Evolutionary conservation across 2,888 invertebrate genomes (phyloP).

Genomic region (Aethes cnicana): DNA sequence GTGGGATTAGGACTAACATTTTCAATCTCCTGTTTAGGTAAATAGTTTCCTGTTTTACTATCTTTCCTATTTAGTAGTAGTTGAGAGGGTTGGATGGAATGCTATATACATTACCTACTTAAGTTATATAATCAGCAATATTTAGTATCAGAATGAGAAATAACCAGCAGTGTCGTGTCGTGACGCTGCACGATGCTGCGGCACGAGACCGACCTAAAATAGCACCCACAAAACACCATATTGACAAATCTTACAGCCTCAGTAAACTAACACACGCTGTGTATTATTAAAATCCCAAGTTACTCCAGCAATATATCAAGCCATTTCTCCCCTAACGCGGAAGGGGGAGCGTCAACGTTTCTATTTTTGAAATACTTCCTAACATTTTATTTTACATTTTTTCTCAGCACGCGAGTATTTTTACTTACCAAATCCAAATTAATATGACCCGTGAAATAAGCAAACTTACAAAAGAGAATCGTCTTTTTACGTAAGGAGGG

Average conservation of each 20-base stretch:
- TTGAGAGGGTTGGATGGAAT: too few relatives aligned
- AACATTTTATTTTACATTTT: slow-evolving; percentile 77
- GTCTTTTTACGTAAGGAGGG: slow-evolving; percentile 3
- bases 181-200: too few relatives aligned
- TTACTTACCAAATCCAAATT: slow-evolving; percentile 57
- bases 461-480: slow-evolving; percentile 23
- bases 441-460: slow-evolving; percentile 38
- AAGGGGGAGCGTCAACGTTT: slow-evolving; percentile 59
- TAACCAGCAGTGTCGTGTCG: too few relatives aligned
- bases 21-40: too few relatives aligned
- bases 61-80: too few relatives aligned
- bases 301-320: slow-evolving; percentile 78
- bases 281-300: slow-evolving; percentile 81
- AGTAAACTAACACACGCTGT: slow-evolving; percentile 76
- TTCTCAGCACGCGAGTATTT: slow-evolving; percentile 67
- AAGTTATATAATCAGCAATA: too few relatives aligned
- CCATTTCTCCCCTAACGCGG: slow-evolving; percentile 65
- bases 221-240: slow-evolving; percentile 72
- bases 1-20: too few relatives aligned
- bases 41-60: too few relatives aligned
- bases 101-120: too few relatives aligned
- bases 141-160: too few relatives aligned
- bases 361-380: slow-evolving; percentile 81
- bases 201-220: slow-evolving; percentile 75
- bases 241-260: slow-evolving; percentile 81